Percentiles rank a stretch among this genome's conserved stretches.
Evolutionary conservation across 2,113 vertebrate species (phyloP).

Genomic region (Carettochelys insculpta): DNA sequence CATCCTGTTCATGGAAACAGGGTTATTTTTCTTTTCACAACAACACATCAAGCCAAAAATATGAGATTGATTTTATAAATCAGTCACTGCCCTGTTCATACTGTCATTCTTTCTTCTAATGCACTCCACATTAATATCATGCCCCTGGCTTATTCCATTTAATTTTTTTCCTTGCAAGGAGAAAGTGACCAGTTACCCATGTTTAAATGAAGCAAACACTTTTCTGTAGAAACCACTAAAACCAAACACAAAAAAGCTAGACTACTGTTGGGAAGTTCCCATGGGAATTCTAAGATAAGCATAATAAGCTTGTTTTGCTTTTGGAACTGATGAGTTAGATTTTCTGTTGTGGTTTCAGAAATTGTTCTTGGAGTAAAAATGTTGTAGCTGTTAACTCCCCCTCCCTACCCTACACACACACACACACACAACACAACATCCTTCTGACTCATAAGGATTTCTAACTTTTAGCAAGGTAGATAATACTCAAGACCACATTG

Average conservation of each 20-base stretch:
- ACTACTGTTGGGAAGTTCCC: constrained; percentile 42
- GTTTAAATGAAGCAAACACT: constrained; percentile 32
- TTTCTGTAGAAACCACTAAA: background rate
- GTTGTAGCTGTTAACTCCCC: constrained; percentile 39
- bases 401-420: background rate
- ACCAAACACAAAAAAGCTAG: background rate
- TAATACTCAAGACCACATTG: constrained; percentile 42
- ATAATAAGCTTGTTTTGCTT: constrained; percentile 35
- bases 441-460: constrained; percentile 51
- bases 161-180: constrained; percentile 53
- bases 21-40: constrained; percentile 68
- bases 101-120: constrained; percentile 56
- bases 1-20: constrained; percentile 65
- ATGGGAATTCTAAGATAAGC: constrained; percentile 36
- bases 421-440: background rate
- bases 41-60: constrained; percentile 47
- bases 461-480: constrained; percentile 57
- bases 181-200: constrained; percentile 22
- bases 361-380: constrained; percentile 51
- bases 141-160: constrained; percentile 62
- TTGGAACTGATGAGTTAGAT: constrained; percentile 37
- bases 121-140: constrained; percentile 65
- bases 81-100: constrained; percentile 42
- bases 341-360: constrained; percentile 61
- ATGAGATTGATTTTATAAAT: constrained; percentile 61